Conservation (phyloP, 2,797 vertebrate species). For the Eulemur albifrons region DNA sequence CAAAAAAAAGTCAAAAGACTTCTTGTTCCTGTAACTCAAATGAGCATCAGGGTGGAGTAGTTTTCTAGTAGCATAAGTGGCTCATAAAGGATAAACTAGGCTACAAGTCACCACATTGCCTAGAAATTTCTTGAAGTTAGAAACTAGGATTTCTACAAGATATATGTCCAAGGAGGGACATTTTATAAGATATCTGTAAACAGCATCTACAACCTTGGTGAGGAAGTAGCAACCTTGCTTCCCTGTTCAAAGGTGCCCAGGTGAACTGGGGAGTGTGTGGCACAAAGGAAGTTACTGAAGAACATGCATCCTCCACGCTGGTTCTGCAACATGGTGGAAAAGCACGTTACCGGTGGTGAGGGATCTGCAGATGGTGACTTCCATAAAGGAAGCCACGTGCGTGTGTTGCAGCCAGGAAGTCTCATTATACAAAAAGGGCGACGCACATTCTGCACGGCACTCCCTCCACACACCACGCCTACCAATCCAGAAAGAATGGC, state of each 20-base stretch:
- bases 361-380: not conserved
- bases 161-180: not conserved
- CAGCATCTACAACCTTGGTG: not conserved
- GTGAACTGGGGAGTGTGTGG: not conserved
- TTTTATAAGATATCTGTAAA: not conserved
- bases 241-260: not conserved
- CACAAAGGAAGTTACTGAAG: not conserved
- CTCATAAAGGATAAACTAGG: not conserved
- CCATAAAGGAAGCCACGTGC: not conserved
- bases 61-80: not conserved
- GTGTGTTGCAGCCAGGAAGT: not conserved
- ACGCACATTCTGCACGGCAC: not conserved
- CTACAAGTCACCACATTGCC: not conserved
- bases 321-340: not conserved
- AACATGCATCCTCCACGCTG: not conserved
- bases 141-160: not conserved
- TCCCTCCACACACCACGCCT: not conserved
- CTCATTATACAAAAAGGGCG: not conserved
- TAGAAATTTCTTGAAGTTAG: conserved; percentile 11
- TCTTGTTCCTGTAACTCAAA: not conserved
- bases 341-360: not conserved
- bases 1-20: not conserved
- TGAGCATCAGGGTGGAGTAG: not conserved
- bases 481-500: not conserved
- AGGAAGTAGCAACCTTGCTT: not conserved